Base-by-base conservation (phyloP, 1,140 invertebrate species). In the Lepidostoma basale region DNA sequence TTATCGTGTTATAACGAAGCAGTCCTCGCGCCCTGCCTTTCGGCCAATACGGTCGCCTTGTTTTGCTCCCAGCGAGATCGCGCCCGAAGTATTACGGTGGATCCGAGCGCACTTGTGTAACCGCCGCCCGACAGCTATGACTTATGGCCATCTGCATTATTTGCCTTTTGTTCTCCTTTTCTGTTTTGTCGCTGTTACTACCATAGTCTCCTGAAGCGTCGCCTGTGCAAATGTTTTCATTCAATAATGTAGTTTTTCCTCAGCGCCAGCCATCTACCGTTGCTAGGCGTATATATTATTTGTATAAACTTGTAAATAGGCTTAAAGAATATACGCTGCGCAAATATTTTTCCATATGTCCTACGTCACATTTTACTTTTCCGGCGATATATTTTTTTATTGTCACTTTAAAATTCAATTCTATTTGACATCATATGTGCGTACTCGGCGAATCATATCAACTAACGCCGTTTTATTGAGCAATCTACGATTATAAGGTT, bases 51-150 rank as follows among this genome's bases (percentile, higher is more conserved):
- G 14, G 42, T 5, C 3, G 22, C 10, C 49, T 3, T 16, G n/a
- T 22, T 60, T 9, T 3, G 20, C 60, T 20, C 3, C n/a, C 23
- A 6, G 3, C 1, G 20, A 39, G 26, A 3, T 12, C 36, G 49
- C 33, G 18, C 36, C 14, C 40, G 39, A 16, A 18, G 26, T 42
- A 20, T 62, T 47, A 39, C 54, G 59, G 49, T 62, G 49, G 36
- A 45, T 16, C 36, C 22, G n/a, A 60, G 39, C 60, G 26, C 67
- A 70, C 68, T 70, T 70, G 68, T 70, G 68, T 70, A 70, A 65
- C 62, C 56, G 59, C 16, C n/a, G 30, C 44, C 40, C 26, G 62
- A 39, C 62, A 65, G 54, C 16, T 42, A 36, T 66, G 68, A 70
- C 54, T 70, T 70, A 70, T 60, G 49, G 62, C 52, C 68, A 66